Evolutionary conservation across 1,140 invertebrate species (phyloP).

Genomic region (Rhyacophila brunnea): DNA sequence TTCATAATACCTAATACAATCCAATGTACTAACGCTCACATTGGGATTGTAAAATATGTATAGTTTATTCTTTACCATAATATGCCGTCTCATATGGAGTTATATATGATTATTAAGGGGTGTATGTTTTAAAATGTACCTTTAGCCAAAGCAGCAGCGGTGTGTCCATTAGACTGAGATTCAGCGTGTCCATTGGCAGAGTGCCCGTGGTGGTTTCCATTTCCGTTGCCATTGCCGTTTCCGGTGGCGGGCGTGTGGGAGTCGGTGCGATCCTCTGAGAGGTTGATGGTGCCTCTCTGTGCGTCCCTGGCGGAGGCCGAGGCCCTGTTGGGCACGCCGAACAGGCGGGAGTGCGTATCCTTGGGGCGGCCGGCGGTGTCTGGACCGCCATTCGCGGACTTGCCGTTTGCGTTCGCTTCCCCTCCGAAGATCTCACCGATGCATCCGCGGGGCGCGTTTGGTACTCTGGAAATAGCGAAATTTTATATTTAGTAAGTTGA

Average conservation of each 20-base stretch:
- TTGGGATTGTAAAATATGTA: too few relatives aligned
- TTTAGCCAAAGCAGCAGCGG: conserved; percentile 19
- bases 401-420: conserved; percentile 36
- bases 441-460: conserved; percentile 53
- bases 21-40: too few relatives aligned
- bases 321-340: conserved; percentile 41
- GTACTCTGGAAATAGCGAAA: conserved; percentile 46
- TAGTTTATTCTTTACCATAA: too few relatives aligned
- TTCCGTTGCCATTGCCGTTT: conserved; percentile 44
- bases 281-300: conserved; percentile 50
- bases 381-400: conserved; percentile 1
- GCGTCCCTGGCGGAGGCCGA: conserved; percentile 47
- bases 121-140: too few relatives aligned
- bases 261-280: conserved; percentile 39
- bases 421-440: conserved; percentile 55
- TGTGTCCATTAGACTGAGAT: conserved; percentile 40
- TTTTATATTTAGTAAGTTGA: neutral
- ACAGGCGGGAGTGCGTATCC: conserved; percentile 53
- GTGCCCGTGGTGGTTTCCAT: conserved; percentile 46
- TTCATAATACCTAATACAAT: too few relatives aligned
- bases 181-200: conserved; percentile 46
- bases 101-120: too few relatives aligned
- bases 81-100: too few relatives aligned
- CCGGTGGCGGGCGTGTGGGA: conserved; percentile 31
- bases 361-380: conserved; percentile 39